Base-by-base conservation (phyloP, 2,888 invertebrate species). In the Caenorhabditis wallacei region DNA sequence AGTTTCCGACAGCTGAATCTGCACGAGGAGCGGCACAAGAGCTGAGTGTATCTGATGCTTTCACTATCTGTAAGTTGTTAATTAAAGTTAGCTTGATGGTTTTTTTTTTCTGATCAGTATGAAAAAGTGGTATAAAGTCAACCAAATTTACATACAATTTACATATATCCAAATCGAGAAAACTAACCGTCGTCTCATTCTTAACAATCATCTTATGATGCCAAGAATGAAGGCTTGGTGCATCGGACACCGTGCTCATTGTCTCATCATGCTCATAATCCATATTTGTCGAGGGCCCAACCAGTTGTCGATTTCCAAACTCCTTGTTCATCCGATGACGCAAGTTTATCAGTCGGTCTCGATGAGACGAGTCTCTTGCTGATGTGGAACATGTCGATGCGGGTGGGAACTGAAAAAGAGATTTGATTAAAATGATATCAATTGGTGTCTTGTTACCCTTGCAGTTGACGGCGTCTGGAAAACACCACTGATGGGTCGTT, bases 301-400 rank as follows among this genome's bases (percentile, higher is more conserved):
- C 48, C 0, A 76, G 56, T n/a, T 80, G 74, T 7, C 85, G 78
- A 24, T 80, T 79, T 20, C 87, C 88, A 71, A 88, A 88, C 59
- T 88, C 88, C 46, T 80, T 80, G 57, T 83, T 84, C 88, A 88
- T 85, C 13, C 87, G 68, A 18, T 83, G 80, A 5, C 86, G 71
- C 3, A 88, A 61, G 1, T 80, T 71, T 1, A 64, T 54, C 11
- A 88, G 74, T 63, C 88, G 59, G 20, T 87, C 86, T 53, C 87
- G 69, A 30, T 87, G 87, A 1, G 86, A 66, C 10, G 71, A 56
- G 13, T 82, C 82, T 2, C 74, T 78, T 1, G 22, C 30, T 16
- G 72, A 61, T 1, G 37, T 35, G 2, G 63, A 46, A n/a, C 64
- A 53, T 35, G 20, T 35, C 4, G 78, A 37, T 0, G 70, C 35